Evolutionary conservation across 2,113 vertebrate species (phyloP).

Genomic region (zebrafish (Danio rerio)): DNA sequence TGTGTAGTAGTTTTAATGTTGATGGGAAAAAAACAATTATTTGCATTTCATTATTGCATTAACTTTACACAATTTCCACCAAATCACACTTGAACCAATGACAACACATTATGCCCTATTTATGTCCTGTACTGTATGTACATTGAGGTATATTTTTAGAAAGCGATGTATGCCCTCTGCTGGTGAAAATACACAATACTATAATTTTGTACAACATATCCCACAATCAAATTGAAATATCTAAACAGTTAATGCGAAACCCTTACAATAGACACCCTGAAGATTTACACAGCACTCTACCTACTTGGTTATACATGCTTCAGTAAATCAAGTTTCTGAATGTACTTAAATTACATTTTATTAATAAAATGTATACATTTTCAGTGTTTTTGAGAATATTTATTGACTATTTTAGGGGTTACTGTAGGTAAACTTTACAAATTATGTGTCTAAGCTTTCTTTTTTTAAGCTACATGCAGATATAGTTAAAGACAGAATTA

Average conservation of each 20-base stretch:
- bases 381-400: too few species aligned
- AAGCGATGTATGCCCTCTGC: neutral
- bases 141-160: too few species aligned
- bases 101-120: neutral
- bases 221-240: neutral
- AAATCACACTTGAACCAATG: neutral
- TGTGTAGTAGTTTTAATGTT: neutral
- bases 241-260: neutral
- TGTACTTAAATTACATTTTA: too few species aligned
- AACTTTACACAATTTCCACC: neutral
- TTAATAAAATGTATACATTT: too few species aligned
- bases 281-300: neutral
- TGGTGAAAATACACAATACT: neutral
- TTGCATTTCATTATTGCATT: neutral
- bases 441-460: too few species aligned
- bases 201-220: neutral
- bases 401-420: too few species aligned
- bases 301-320: too few species aligned
- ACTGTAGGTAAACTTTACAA: too few species aligned
- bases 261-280: neutral
- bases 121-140: neutral
- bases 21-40: neutral
- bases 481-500: too few species aligned
- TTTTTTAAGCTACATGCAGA: too few species aligned
- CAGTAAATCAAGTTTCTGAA: too few species aligned